Base-by-base conservation (phyloP, 2,797 vertebrate genomes). In the Tangara arthus region DNA sequence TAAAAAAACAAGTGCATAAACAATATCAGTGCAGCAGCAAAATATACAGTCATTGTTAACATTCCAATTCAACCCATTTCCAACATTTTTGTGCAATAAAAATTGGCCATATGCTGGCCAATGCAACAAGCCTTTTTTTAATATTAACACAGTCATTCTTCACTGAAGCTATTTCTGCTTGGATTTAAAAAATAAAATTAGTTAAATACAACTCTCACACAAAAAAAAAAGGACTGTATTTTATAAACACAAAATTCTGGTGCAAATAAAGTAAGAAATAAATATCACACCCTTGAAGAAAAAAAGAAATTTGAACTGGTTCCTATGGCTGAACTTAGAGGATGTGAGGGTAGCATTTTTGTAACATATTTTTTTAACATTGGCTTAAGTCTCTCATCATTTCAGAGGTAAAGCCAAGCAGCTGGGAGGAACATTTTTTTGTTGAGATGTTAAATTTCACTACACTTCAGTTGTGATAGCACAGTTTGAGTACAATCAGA, bases 11-110 rank as follows among this genome's bases (percentile, higher is more conserved):
- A 98, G 96, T 97, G 95, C 96, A 96, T 97, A 97, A 97, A 98
- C 92, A 95, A 81, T 93, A 95, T 95, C 93, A 97, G 95, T 96
- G 95, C 96, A 98, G 96, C 96, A 97, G 97, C 97, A 97, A 97
- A 97, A 97, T 90, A 97, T 42, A 94, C 85, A 97, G 96, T 96
- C 87, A 84, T 65, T 82, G 90, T 94, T 95, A 97, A 97, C 96
- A 95, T 97, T 98, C 94, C 52, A 87, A 95, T 96, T 98, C 97
- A 98, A 98, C 95, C 96, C 93, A 97, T 94, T 95, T 96, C 95
- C 96, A 97, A 95, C 94, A 96, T 93, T 96, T 96, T 96, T 98
- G 98, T 98, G 97, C 98, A 98, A 98, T 96, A 97, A 96, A 97
- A 98, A 96, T 50, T 71, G 89, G 95, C 97, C 97, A 94, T 94